Evolutionary conservation across 2,797 vertebrate species (phyloP).

Genomic region (Linurgus olivaceus): DNA sequence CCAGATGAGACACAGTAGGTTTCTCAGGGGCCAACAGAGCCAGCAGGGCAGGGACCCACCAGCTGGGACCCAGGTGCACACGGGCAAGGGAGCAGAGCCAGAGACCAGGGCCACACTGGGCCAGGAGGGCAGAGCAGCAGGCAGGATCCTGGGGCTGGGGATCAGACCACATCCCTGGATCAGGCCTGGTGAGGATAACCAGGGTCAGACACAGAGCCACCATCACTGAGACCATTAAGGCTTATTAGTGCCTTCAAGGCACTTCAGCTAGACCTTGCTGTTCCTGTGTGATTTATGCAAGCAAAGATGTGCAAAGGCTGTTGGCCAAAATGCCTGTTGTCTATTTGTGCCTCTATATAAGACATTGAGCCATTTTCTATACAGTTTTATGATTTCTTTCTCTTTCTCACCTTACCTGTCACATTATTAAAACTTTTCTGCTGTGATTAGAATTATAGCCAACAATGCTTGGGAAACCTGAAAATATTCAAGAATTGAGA

Average conservation of each 20-base stretch:
- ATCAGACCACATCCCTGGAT: no score
- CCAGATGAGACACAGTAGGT: neutral
- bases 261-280: neutral
- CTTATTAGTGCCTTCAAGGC: neutral
- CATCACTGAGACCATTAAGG: neutral
- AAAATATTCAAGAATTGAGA: neutral
- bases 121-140: neutral
- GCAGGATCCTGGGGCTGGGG: neutral
- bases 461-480: neutral
- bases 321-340: neutral
- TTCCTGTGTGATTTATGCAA: neutral
- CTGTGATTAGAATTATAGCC: neutral
- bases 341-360: neutral
- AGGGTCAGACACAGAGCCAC: neutral
- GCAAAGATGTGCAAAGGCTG: neutral
- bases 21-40: neutral
- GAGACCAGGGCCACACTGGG: rapidly evolving
- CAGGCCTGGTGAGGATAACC: neutral
- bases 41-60: neutral
- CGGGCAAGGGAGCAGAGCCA: neutral
- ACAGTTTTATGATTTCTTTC: neutral
- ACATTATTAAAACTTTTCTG: neutral
- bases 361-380: neutral
- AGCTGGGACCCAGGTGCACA: neutral
- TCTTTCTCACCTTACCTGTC: neutral